Evolutionary conservation across 2,797 vertebrate species (phyloP).

Genomic region (Gadopsis marmoratus): DNA sequence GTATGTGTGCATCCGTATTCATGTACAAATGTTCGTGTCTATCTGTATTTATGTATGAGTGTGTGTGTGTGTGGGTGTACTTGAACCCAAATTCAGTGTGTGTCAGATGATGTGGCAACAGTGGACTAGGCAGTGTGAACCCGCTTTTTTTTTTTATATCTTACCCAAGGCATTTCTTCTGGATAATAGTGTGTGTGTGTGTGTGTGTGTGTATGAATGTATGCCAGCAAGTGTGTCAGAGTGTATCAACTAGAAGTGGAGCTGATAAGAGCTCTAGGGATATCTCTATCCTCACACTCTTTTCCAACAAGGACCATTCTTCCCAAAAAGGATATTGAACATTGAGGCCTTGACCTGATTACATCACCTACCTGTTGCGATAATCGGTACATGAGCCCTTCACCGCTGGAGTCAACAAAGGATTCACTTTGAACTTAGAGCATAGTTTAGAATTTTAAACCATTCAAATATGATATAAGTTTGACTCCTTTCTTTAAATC

Average conservation of each 20-base stretch:
- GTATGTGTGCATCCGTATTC: conserved; percentile 23
- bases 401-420: not conserved
- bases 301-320: conserved; percentile 52
- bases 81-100: conserved; percentile 33
- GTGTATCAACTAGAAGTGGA: conserved; percentile 50
- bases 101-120: conserved; percentile 62
- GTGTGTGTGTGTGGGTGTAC: conserved; percentile 20
- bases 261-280: conserved; percentile 67
- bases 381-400: conserved; percentile 15
- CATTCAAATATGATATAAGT: not conserved
- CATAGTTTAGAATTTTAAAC: not conserved
- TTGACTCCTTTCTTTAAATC: not conserved
- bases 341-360: conserved; percentile 57
- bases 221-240: conserved; percentile 41
- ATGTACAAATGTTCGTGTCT: conserved; percentile 36
- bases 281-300: conserved; percentile 54
- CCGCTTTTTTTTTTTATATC: conserved; percentile 26
- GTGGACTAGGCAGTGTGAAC: conserved; percentile 40
- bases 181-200: conserved; percentile 39
- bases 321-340: conserved; percentile 60
- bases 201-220: conserved; percentile 21
- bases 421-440: not conserved
- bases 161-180: conserved; percentile 53
- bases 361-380: conserved; percentile 55
- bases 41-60: conserved; percentile 29